Base-by-base conservation (phyloP, 2,113 vertebrate genomes). In the Colinus virginianus region DNA sequence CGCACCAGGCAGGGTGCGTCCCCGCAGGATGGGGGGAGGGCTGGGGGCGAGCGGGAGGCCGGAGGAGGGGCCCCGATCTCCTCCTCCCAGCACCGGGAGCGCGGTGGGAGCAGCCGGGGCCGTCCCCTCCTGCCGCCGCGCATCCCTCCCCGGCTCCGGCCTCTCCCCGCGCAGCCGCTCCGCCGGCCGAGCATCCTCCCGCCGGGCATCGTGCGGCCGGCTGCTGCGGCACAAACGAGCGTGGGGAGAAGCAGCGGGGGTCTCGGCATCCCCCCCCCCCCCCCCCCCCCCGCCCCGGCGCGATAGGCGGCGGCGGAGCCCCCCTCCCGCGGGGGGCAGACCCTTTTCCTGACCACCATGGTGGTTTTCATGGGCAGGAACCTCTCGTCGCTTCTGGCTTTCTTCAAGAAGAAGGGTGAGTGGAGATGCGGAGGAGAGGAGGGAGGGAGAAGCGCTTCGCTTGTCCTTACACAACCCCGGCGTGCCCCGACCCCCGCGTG, bases 321-420 rank as follows among this genome's bases (percentile, higher is more conserved):
- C 80, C 87, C 46, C 12, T 21, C 6, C 36, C 2, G 16, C 2
- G 4, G 63, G 79, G 48, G 36, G 2, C 85, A 9, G 87, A 62
- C 55, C 72, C 68, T 16, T 36, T 75, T 48, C 45, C 32, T 1
- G 8, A 78, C 82, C 87, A 94, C 70, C 92, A 99, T 99, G 99
- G 99, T 99, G 96, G 98, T 99, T 78, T 98, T 98, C 96, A 96
- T 99, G 84, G 98, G 98, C 95, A 98, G 99, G 96, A 98, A 97
- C 90, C 95, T 99, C 93, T 97, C 95, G 42, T 98, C 97, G 63
- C 96, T 99, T 56, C 97, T 99, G 80, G 98, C 98, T 59, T 93
- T 99, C 96, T 99, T 99, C 98, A 99, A 99, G 97, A 99, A 98
- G 97, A 99, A 98, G 97, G 98, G 98, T 99, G 96, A 99, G 98